phyloP scores from a whole-genome alignment of 2,113 vertebrate species.

The Archilochus colubris region DNA sequence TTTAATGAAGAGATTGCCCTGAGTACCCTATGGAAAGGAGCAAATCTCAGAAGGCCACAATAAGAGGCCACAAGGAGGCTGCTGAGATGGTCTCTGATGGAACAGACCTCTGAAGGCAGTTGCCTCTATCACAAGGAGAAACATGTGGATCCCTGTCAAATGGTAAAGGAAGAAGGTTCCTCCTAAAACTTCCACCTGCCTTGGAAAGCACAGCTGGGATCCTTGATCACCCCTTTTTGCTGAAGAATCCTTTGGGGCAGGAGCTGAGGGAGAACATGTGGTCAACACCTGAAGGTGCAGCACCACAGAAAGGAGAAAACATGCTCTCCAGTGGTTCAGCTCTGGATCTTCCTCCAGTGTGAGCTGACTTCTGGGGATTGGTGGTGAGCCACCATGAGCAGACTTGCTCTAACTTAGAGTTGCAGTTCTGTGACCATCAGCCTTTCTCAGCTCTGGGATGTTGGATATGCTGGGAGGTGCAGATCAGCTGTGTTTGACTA shows the following conservation, averaged over 20 bases:
- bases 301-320: neutral
- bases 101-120: neutral
- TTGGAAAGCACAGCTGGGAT: neutral
- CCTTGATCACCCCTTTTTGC: neutral
- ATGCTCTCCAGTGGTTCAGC: neutral
- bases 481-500: neutral
- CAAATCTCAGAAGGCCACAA: neutral
- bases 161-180: neutral
- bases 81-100: neutral
- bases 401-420: neutral
- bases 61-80: neutral
- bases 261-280: neutral
- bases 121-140: neutral
- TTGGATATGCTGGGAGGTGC: neutral
- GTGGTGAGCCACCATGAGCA: neutral
- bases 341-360: neutral
- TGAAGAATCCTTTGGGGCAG: neutral
- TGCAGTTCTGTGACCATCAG: neutral
- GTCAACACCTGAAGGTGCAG: neutral
- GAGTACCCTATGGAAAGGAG: neutral
- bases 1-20: neutral
- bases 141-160: neutral
- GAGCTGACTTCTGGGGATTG: neutral
- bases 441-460: neutral
- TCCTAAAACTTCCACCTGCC: neutral